Conservation (phyloP, 1,140 invertebrate genomes). For the Drosophila bocki region DNA sequence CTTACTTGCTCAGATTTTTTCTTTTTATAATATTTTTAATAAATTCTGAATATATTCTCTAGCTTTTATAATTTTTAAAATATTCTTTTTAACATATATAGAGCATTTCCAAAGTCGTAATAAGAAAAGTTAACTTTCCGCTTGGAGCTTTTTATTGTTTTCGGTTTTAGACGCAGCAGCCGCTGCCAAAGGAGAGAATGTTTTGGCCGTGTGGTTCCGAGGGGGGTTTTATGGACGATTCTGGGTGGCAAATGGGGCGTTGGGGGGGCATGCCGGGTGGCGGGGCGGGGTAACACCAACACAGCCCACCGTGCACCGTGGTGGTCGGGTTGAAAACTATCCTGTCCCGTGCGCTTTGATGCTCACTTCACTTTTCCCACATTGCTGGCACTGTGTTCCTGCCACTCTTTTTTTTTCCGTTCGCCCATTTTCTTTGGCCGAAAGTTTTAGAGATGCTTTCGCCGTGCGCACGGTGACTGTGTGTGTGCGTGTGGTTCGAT, state of each 20-base stretch:
- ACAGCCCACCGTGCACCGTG: constrained; percentile 42
- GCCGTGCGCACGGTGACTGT: constrained; percentile 28
- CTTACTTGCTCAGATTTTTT: too few species aligned
- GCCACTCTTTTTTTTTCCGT: constrained; percentile 36
- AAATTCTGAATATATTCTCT: not conserved
- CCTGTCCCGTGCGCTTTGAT: constrained; percentile 77
- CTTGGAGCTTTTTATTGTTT: constrained; percentile 79
- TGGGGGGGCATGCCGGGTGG: constrained; percentile 8
- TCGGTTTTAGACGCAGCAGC: constrained; percentile 80
- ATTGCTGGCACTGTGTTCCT: constrained; percentile 34
- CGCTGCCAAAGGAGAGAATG: constrained; percentile 59
- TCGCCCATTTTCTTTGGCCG: constrained; percentile 48
- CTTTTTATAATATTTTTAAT: too few species aligned
- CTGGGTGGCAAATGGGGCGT: constrained; percentile 17
- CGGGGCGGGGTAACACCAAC: constrained; percentile 14
- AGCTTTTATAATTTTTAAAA: not conserved
- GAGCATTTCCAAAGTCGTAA: constrained; percentile 21
- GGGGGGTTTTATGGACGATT: constrained; percentile 9
- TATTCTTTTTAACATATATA: constrained; percentile 4
- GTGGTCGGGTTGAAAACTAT: constrained; percentile 81
- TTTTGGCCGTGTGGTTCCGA: constrained; percentile 35
- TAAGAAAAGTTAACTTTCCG: not conserved
- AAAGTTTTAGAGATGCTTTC: constrained; percentile 69
- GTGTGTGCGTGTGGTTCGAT: constrained; percentile 57
- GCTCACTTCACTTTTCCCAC: constrained; percentile 75